Base-by-base conservation (phyloP, 2,113 vertebrate species). In the Pipa parva region DNA sequence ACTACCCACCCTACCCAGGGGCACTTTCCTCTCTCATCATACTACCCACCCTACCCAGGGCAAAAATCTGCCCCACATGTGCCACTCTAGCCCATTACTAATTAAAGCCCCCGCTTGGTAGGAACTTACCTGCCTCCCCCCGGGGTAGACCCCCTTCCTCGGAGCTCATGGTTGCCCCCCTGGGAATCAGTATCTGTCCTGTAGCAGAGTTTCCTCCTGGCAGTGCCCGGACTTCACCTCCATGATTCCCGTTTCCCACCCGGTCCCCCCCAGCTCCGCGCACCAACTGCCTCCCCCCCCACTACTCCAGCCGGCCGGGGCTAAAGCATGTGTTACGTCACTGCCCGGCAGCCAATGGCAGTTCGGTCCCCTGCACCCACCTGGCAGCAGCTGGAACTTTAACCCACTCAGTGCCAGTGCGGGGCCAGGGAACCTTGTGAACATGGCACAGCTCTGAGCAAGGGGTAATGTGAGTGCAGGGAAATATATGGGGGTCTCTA, bases 281-380 rank as follows among this genome's bases (percentile, higher is more conserved):
- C 45, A 28, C 64, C 2, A 45, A 59, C 55, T 68, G 55, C 9
- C 24, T 48, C 64, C n/a, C 46, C n/a, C n/a, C 56, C 18, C n/a
- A n/a, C n/a, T n/a, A n/a, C n/a, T n/a, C n/a, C 45, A 56, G 56
- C 56, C 64, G 45, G 55, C 46, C 24, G 64, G 55, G 29, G 22
- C 42, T 50, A 59, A 18, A 68, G 56, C 46, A 52, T 29, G 46
- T 22, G 56, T 69, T 56, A 60, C 65, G 65, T 60, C 65, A 69
- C 65, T 1, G 24, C 3, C 31, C 6, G 25, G 3, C 65, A 20
- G 20, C 65, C 65, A 69, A 69, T 69, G 28, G 20, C 42, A 7
- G 26, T 28, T 25, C 56, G 56, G 56, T 50, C 55, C 64, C 64
- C 63, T 25, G 26, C 52, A 50, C 57, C 64, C 65, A 69, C 65